Evolutionary conservation across 2,113 vertebrate genomes (phyloP).

Genomic region (Cichladusa arquata): DNA sequence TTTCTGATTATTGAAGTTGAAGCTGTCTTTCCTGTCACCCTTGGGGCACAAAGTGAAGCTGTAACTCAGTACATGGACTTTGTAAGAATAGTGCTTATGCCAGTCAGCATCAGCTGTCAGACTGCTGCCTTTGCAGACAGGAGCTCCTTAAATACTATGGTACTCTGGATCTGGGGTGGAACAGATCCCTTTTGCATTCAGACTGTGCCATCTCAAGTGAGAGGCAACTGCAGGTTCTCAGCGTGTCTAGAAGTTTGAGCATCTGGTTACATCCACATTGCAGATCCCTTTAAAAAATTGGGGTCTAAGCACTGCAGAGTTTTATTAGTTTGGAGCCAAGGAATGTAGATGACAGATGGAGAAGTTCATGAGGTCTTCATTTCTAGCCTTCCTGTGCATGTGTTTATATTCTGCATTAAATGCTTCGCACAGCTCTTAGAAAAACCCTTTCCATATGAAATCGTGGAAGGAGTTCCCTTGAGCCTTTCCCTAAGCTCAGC

Average conservation of each 20-base stretch:
- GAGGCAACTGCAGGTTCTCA: background rate
- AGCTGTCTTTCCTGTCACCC: background rate
- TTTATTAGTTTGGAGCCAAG: background rate
- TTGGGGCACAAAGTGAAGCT: background rate
- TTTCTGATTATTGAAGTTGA: background rate
- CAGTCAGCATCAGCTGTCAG: background rate
- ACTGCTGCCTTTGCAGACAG: background rate
- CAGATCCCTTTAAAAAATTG: background rate
- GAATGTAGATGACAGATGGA: background rate
- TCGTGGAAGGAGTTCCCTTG: background rate
- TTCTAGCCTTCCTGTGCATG: background rate
- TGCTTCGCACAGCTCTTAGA: background rate
- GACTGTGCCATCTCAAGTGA: background rate
- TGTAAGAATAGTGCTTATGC: background rate
- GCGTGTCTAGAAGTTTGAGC: background rate
- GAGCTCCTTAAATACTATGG: background rate
- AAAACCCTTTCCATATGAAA: background rate
- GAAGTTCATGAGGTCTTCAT: background rate
- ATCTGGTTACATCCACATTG: background rate
- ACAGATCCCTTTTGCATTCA: background rate
- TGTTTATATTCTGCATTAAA: background rate
- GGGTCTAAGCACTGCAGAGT: background rate
- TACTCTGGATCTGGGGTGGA: background rate
- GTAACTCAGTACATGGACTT: background rate
- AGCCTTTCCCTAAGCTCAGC: background rate